Evolutionary conservation across 2,888 invertebrate species (phyloP), one percentile per base, ranked within the genome.

Genomic region (Campoplex capitator): DNA sequence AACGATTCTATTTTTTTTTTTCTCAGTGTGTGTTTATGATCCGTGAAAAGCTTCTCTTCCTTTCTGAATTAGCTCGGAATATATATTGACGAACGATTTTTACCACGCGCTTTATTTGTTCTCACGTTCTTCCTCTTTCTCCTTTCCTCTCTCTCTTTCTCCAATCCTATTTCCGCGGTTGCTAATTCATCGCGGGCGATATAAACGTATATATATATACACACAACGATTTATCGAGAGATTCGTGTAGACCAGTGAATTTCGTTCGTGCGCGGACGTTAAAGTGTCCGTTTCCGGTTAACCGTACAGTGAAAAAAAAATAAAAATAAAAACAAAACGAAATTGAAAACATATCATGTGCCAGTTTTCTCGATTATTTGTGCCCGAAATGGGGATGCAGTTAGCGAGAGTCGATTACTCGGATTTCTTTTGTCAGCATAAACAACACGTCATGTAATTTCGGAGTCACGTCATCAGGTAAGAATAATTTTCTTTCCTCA

Each of bases 1-100:
- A 51, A n/a, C 16, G 4, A 45, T 23, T 23, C 23, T n/a, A n/a
- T n/a, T n/a, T 13, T 13, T 13, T 51, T 51, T 51, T 51, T 51
- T n/a, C 18, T 42, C 42, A 42, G 42, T 32, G 62, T 62, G 7
- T 6, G 28, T 62, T 1, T 62, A 32, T 13, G 32, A 13, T 32
- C 32, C 58, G 58, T 62, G 58, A 71, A 62, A 13, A 28, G 8
- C 11, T 35, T 58, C 58, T 67, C 38, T 38, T 8, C n/a, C n/a
- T 58, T 67, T 67, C 8, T 68, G 1, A 42, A 68, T 68, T 42
- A 32, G 6, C 13, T 28, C 58, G 35, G 68, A 38, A 16, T 51
- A 18, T 51, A 32, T 71, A 35, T 71, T 58, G 71, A 62, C 79
- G 48, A 35, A 71, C 71, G 79, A 58, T 80, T 80, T 80, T 80